Percentiles rank a stretch among this genome's conserved stretches.
Conservation (phyloP, 2,113 vertebrate genomes). For the Sylvia atricapilla region DNA sequence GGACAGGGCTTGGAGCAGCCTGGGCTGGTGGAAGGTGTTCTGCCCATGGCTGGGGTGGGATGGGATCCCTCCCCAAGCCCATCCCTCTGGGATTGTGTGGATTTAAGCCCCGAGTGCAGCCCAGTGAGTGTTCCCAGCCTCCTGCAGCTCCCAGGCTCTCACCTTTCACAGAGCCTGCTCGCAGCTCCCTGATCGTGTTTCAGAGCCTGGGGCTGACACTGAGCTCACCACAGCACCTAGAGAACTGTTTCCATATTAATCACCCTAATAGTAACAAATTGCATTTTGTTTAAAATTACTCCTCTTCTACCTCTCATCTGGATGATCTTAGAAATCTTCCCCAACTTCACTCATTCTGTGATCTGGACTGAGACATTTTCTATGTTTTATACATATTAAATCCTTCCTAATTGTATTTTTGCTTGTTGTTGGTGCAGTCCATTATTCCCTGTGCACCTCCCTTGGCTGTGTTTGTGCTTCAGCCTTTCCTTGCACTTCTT, state of each 20-base stretch:
- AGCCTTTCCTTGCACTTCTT: not conserved
- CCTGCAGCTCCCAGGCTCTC: not conserved
- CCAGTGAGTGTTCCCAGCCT: not conserved
- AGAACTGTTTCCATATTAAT: not conserved
- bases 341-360: not conserved
- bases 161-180: not conserved
- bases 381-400: not conserved
- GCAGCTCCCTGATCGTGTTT: not conserved
- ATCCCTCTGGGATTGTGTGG: accelerated
- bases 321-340: not conserved
- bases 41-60: not conserved
- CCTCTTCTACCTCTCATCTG: not conserved
- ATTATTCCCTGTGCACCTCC: not conserved
- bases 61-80: not conserved
- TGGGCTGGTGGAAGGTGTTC: not conserved
- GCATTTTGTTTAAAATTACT: not conserved
- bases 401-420: not conserved
- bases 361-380: not conserved
- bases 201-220: not conserved
- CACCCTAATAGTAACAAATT: not conserved
- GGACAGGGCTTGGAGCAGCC: not conserved
- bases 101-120: too few species aligned
- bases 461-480: not conserved
- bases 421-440: not conserved
- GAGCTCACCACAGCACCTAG: not conserved